Percentiles rank a stretch among this genome's conserved stretches.
Conservation (phyloP, 2,888 invertebrate species). For the Drosophila macrothrix region DNA sequence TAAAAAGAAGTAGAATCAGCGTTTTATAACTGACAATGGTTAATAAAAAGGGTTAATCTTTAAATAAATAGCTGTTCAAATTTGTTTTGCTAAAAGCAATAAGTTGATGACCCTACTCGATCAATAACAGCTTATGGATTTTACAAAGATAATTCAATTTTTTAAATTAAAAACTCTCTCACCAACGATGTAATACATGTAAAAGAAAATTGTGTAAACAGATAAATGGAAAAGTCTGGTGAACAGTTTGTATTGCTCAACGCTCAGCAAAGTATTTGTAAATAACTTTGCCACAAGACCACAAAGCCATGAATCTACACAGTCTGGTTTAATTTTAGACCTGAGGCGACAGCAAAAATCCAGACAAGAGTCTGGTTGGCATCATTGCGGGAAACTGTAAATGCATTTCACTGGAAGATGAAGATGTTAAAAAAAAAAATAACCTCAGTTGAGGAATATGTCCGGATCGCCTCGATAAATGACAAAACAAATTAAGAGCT, state of each 20-base stretch:
- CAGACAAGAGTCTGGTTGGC: conserved; percentile 49
- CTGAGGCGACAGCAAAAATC: conserved; percentile 32
- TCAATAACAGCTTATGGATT: background rate
- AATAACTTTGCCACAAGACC: conserved; percentile 40
- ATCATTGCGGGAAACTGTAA: conserved; percentile 5
- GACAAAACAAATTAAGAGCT: conserved; percentile 9
- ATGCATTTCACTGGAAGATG: conserved; percentile 3
- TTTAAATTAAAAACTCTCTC: background rate
- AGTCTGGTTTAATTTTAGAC: conserved; percentile 65
- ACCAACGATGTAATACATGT: background rate
- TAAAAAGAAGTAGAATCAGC: background rate
- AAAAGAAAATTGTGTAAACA: background rate
- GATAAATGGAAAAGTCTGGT: background rate
- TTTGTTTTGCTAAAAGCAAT: no score
- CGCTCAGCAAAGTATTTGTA: conserved; percentile 14
- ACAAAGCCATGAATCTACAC: conserved; percentile 47
- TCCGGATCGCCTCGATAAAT: background rate
- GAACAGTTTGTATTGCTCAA: background rate
- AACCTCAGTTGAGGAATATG: conserved; percentile 2
- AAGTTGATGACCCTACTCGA: background rate
- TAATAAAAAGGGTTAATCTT: background rate
- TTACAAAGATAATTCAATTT: background rate
- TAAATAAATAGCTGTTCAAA: background rate
- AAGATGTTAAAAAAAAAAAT: background rate
- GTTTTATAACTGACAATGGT: background rate